These are phyloP conservation scores for Deilephila porcellus DNA, from an alignment of 2,888 invertebrate species.

Conservation along the genomic window DNA sequence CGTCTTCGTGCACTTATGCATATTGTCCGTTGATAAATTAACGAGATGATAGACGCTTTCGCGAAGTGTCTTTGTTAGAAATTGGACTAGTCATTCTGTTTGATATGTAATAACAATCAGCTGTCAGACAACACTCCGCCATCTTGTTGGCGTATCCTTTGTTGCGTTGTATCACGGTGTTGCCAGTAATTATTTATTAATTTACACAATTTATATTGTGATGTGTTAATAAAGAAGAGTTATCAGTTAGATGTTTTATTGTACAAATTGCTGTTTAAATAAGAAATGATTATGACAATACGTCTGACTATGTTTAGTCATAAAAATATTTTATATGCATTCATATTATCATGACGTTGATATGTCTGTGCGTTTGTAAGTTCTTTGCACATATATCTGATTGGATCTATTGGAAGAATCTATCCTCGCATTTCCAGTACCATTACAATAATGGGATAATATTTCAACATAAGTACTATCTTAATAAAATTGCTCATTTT, in stretches of 20 bases:
- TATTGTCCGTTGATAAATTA: conserved; percentile 20
- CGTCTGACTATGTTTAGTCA: neutral
- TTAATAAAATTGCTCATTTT: too few relatives aligned
- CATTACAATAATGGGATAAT: too few relatives aligned
- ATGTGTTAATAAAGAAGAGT: neutral
- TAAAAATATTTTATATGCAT: neutral
- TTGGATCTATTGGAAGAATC: too few relatives aligned
- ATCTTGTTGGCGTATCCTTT: conserved; percentile 16
- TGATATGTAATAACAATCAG: conserved; percentile 26
- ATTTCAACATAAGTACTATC: too few relatives aligned
- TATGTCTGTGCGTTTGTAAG: too few relatives aligned
- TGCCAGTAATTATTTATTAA: conserved; percentile 21
- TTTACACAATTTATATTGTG: conserved; percentile 7
- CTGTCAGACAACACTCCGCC: conserved; percentile 5
- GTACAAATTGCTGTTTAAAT: neutral
- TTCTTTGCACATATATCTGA: too few relatives aligned
- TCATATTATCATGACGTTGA: too few relatives aligned
- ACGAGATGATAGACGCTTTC: conserved; percentile 24
- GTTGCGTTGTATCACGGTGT: neutral
- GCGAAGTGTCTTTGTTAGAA: conserved; percentile 16
- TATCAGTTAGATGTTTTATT: neutral
- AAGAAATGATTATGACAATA: neutral
- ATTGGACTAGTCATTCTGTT: conserved; percentile 26
- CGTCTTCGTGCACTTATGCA: neutral
- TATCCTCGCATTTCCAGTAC: too few relatives aligned